These are phyloP conservation scores for Syrmaticus mikado DNA, from an alignment of 2,113 vertebrate species.

Conservation along the genomic window DNA sequence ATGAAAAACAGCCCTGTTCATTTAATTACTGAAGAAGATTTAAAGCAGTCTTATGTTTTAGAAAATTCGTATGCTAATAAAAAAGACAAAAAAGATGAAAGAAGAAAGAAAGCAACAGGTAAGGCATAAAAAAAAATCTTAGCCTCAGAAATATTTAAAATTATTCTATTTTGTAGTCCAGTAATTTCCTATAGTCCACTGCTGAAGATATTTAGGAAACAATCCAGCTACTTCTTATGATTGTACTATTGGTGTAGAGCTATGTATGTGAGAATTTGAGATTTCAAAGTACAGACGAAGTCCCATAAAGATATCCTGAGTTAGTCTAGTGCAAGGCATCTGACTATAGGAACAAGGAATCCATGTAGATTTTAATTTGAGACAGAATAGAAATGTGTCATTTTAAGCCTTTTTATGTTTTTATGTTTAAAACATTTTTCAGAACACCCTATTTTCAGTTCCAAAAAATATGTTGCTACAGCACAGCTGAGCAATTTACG, in stretches of 20 bases:
- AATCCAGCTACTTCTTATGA: neutral
- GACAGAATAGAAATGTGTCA: neutral
- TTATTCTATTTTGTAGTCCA: neutral
- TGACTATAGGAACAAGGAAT: neutral
- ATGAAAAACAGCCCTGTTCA: constrained; percentile 92
- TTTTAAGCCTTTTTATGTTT: neutral
- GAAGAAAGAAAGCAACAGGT: constrained; percentile 91
- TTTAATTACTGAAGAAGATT: constrained; percentile 92
- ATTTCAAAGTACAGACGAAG: neutral
- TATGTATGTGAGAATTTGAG: neutral
- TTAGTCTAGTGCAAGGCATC: neutral
- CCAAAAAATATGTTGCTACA: neutral
- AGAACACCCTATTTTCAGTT: neutral
- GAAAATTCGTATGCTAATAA: constrained; percentile 81
- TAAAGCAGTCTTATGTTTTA: constrained; percentile 82
- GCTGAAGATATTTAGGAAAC: neutral
- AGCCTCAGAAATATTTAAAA: neutral
- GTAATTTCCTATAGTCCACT: neutral
- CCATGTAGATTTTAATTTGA: neutral
- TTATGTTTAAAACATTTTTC: neutral
- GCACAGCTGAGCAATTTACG: neutral
- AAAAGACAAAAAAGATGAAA: constrained; percentile 94
- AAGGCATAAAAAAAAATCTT: neutral
- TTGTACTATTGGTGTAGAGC: neutral
- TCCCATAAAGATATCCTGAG: neutral